Percentiles rank a stretch among this genome's conserved stretches.
Conservation (phyloP, 2,888 invertebrate genomes). For the Caenorhabditis sp. region DNA sequence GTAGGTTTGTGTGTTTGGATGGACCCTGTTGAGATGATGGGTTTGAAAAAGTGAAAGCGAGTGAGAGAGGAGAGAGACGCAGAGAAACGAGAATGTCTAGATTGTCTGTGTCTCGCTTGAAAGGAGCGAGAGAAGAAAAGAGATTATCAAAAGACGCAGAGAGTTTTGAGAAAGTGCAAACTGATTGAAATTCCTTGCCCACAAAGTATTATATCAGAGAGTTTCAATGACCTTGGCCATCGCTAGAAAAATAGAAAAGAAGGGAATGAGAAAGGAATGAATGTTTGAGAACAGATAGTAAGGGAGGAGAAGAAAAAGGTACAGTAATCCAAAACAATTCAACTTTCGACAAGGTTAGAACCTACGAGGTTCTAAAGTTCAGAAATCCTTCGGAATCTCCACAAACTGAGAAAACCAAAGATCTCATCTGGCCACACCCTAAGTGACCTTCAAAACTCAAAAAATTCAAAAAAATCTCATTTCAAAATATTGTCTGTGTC, state of each 20-base stretch:
- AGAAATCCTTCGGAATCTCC: too few species aligned
- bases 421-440: background rate
- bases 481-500: background rate
- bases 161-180: slow-evolving; percentile 17
- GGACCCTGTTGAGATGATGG: slow-evolving; percentile 17
- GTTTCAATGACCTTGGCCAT: slow-evolving; percentile 51
- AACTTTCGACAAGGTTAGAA: too few species aligned
- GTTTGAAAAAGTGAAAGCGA: background rate
- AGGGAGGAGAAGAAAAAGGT: background rate
- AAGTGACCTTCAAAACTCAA: slow-evolving; percentile 2
- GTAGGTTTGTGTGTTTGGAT: slow-evolving; percentile 33
- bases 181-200: background rate
- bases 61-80: slow-evolving; percentile 2
- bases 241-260: slow-evolving; percentile 14
- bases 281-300: slow-evolving; percentile 23
- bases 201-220: background rate
- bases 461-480: background rate
- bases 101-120: too few species aligned
- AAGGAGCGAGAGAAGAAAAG: too few species aligned
- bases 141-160: background rate
- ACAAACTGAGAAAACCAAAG: background rate
- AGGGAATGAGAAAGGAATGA: slow-evolving; percentile 15
- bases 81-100: too few species aligned
- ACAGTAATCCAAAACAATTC: background rate
- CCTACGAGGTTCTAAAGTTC: too few species aligned